Conservation (phyloP, 2,113 vertebrate species). For the Stomatorhinus ivindoensis region DNA sequence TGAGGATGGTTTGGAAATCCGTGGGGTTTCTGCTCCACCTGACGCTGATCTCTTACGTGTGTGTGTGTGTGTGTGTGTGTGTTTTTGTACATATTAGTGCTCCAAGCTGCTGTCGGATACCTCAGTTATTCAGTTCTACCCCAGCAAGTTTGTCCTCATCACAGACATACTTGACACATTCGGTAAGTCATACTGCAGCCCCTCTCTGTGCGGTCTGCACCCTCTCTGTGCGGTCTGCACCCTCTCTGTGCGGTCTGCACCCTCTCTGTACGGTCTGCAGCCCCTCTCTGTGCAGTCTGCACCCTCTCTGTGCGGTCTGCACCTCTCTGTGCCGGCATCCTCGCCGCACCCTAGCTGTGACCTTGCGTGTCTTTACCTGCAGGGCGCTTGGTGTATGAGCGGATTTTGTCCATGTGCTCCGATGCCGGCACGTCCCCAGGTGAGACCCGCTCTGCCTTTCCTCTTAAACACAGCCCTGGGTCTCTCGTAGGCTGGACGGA, state of each 20-base stretch:
- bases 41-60: not conserved
- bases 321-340: too few relatives aligned
- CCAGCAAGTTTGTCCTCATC: conserved; percentile 97
- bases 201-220: too few relatives aligned
- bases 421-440: conserved; percentile 69
- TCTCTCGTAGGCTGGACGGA: not conserved
- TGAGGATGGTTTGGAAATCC: conserved; percentile 37
- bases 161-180: conserved; percentile 97
- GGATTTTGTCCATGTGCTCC: conserved; percentile 87
- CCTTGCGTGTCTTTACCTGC: not conserved
- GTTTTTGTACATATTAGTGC: conserved; percentile 59
- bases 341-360: not conserved
- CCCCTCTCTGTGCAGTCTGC: not conserved
- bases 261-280: too few relatives aligned
- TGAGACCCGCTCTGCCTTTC: conserved; percentile 38
- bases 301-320: not conserved
- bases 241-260: not conserved
- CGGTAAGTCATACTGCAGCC: conserved; percentile 60
- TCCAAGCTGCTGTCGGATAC: conserved; percentile 96
- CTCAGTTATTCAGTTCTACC: conserved; percentile 94
- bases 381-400: conserved; percentile 90
- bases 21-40: not conserved
- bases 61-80: not conserved
- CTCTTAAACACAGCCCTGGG: not conserved
- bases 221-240: not conserved